Percentiles rank a stretch among this genome's conserved stretches.
These are phyloP conservation scores for Triplophysa rosa DNA, from an alignment of 2,113 vertebrate species.

Conservation along the genomic window DNA sequence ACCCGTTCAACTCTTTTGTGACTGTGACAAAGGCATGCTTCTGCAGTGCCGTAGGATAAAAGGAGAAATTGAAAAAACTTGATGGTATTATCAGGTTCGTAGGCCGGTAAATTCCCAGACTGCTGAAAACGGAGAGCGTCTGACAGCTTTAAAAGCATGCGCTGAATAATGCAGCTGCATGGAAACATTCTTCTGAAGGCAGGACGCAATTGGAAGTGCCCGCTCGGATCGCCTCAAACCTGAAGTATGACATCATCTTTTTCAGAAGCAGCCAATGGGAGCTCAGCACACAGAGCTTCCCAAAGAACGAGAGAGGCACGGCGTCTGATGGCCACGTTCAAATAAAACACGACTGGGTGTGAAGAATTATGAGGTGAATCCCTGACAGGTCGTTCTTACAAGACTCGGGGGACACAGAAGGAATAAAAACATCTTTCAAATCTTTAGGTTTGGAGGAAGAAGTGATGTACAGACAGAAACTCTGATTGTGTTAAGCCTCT, in stretches of 20 bases:
- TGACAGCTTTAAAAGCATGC: background rate
- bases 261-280: slow-evolving; percentile 65
- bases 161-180: background rate
- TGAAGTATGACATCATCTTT: slow-evolving; percentile 80
- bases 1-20: slow-evolving; percentile 22
- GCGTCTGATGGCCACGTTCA: background rate
- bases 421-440: background rate
- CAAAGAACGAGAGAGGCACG: slow-evolving; percentile 42
- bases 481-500: background rate
- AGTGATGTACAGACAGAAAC: background rate
- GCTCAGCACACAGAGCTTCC: slow-evolving; percentile 61
- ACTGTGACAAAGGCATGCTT: slow-evolving; percentile 4
- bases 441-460: background rate
- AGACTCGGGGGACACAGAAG: background rate
- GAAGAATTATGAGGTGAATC: background rate
- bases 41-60: background rate
- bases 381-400: background rate
- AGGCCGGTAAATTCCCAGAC: background rate
- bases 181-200: background rate
- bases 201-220: slow-evolving; percentile 50
- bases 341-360: background rate
- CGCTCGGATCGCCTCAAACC: slow-evolving; percentile 63
- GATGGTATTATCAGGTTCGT: background rate
- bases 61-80: background rate
- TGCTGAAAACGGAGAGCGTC: background rate